Conservation (phyloP, 2,797 vertebrate genomes). For the Lates japonicus region DNA sequence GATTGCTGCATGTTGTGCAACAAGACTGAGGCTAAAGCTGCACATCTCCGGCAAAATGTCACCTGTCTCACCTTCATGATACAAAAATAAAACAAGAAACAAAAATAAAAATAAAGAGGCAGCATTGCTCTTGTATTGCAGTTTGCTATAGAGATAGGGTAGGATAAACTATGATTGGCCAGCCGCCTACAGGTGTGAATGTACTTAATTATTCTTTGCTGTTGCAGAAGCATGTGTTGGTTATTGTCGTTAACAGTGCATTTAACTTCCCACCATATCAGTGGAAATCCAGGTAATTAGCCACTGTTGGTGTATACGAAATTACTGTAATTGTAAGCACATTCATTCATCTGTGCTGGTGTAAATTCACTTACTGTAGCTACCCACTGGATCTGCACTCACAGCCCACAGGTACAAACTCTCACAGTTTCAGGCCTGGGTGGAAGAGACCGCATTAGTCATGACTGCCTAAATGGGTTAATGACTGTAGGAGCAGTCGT, state of each 20-base stretch:
- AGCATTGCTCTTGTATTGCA: no score
- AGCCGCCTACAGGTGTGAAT: background rate
- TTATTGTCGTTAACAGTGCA: conserved; percentile 14
- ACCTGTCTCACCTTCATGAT: background rate
- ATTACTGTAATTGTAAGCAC: conserved; percentile 23
- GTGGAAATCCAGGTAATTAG: conserved; percentile 29
- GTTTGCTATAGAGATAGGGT: no score
- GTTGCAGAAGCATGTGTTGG: background rate
- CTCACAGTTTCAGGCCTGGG: background rate
- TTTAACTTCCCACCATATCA: conserved; percentile 12
- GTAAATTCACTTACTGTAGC: conserved; percentile 5
- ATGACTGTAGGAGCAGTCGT: conserved; percentile 4
- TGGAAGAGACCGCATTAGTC: background rate
- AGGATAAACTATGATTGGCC: no score
- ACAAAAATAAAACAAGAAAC: background rate
- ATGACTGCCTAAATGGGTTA: conserved; percentile 23
- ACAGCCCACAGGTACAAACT: background rate
- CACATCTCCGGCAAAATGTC: background rate
- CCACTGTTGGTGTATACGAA: conserved; percentile 4
- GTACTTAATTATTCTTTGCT: background rate
- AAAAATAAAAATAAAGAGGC: no score
- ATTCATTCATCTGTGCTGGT: background rate
- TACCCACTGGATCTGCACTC: background rate
- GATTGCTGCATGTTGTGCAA: no score
- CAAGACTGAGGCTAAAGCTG: background rate